These are phyloP conservation scores for Pomatostomus ruficeps DNA, from an alignment of 2,113 vertebrate species.

Conservation along the genomic window DNA sequence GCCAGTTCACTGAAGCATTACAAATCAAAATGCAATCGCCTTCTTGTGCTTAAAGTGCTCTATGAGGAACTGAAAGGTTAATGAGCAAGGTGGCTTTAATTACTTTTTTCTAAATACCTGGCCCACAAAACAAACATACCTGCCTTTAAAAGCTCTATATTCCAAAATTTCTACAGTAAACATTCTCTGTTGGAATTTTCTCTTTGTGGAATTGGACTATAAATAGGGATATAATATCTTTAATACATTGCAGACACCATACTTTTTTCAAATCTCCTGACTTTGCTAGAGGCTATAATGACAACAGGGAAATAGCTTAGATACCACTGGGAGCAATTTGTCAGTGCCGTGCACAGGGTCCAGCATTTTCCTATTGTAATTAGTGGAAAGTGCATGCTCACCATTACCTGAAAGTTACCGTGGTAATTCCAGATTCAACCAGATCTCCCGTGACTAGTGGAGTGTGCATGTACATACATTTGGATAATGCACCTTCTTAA, in stretches of 20 bases:
- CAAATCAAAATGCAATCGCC: constrained; percentile 42
- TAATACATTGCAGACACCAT: constrained; percentile 60
- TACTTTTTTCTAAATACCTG: constrained; percentile 31
- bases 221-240: constrained; percentile 48
- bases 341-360: constrained; percentile 62
- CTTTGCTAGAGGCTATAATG: constrained; percentile 46
- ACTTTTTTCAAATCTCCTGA: constrained; percentile 55
- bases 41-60: background rate
- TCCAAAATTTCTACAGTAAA: constrained; percentile 25
- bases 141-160: constrained; percentile 11
- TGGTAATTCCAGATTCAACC: constrained; percentile 70
- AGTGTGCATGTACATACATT: background rate
- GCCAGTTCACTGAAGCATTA: background rate
- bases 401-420: constrained; percentile 68
- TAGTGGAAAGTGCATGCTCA: constrained; percentile 52
- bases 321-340: constrained; percentile 80
- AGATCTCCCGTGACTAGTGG: constrained; percentile 52
- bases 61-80: constrained; percentile 29
- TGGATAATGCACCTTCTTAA: constrained; percentile 40
- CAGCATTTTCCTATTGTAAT: constrained; percentile 61
- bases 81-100: constrained; percentile 21
- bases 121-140: constrained; percentile 24
- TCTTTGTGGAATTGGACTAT: constrained; percentile 15
- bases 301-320: constrained; percentile 52
- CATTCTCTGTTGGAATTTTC: constrained; percentile 28